Conservation (phyloP, 2,888 invertebrate species). For the Phaonia tiefii region DNA sequence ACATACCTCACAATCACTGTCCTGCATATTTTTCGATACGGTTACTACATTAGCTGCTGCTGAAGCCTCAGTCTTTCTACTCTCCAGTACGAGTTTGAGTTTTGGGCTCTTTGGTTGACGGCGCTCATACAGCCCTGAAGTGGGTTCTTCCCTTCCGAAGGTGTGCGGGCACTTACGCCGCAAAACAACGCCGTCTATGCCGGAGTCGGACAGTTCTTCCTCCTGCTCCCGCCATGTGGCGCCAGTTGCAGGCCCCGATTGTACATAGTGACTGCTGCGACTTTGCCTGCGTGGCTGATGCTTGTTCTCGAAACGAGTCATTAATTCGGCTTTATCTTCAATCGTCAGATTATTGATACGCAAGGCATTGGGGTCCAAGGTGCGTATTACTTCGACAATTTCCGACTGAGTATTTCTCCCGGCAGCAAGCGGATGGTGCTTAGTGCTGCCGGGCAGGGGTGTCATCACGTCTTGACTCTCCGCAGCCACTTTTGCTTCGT, state of each 20-base stretch:
- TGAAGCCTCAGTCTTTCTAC: slow-evolving; percentile 4
- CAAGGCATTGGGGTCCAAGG: slow-evolving; percentile 74
- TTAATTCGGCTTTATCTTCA: slow-evolving; percentile 70
- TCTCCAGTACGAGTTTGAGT: slow-evolving; percentile 72
- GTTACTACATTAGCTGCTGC: too few species aligned
- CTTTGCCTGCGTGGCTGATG: slow-evolving; percentile 40
- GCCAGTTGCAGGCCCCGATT: slow-evolving; percentile 33
- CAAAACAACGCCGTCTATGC: slow-evolving; percentile 67
- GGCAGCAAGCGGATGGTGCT: slow-evolving; percentile 52
- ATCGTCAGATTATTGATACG: slow-evolving; percentile 75
- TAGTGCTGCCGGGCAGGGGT: slow-evolving; percentile 71
- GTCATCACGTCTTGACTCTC: slow-evolving; percentile 81
- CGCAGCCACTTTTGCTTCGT: slow-evolving; percentile 76
- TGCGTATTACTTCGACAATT: slow-evolving; percentile 76
- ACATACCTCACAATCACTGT: slow-evolving; percentile 34
- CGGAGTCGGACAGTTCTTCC: slow-evolving; percentile 60
- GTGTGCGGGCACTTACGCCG: slow-evolving; percentile 69
- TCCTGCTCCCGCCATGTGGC: slow-evolving; percentile 31
- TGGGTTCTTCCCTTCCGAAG: slow-evolving; percentile 53
- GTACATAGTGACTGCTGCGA: slow-evolving; percentile 30
- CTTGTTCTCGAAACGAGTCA: slow-evolving; percentile 64
- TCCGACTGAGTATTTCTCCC: slow-evolving; percentile 75
- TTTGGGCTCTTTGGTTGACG: slow-evolving; percentile 75
- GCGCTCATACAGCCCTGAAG: slow-evolving; percentile 72
- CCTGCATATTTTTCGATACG: neutral